These are phyloP conservation scores for Gobius niger DNA, from an alignment of 2,113 vertebrate species.

Conservation along the genomic window DNA sequence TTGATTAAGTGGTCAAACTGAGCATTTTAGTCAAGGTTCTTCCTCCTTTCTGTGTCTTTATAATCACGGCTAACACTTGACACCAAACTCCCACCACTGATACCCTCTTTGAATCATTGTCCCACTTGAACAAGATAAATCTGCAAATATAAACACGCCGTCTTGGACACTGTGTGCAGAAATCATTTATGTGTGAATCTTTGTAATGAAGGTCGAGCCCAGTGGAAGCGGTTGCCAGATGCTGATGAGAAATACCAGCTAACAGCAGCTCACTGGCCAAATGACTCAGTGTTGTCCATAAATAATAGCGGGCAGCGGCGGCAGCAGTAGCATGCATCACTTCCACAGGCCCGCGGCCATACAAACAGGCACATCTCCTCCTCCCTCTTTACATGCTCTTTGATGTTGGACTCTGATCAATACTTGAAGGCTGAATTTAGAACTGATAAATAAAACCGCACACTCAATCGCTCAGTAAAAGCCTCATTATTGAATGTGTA, in stretches of 20 bases:
- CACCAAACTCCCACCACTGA: not conserved
- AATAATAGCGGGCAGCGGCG: conserved; percentile 45
- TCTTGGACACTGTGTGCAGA: not conserved
- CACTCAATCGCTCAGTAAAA: conserved; percentile 33
- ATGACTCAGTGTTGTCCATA: conserved; percentile 58
- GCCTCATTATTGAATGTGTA: conserved; percentile 8
- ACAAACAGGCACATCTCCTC: conserved; percentile 57
- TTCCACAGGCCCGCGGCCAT: conserved; percentile 64
- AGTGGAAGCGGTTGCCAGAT: conserved; percentile 11
- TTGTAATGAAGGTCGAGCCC: conserved; percentile 29
- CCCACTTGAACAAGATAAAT: not conserved
- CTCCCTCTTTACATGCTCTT: conserved; percentile 67
- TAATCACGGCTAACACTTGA: not conserved
- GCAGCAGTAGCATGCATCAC: conserved; percentile 53
- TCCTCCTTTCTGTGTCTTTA: not conserved
- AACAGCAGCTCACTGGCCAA: conserved; percentile 46
- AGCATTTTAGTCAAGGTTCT: not conserved
- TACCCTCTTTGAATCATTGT: not conserved
- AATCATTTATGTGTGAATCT: conserved; percentile 23
- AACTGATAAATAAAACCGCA: conserved; percentile 63
- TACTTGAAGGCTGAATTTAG: conserved; percentile 71
- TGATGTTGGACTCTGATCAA: conserved; percentile 71
- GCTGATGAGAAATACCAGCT: conserved; percentile 37
- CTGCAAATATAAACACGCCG: not conserved
- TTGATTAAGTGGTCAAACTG: too few species aligned